Conservation (phyloP, 2,888 invertebrate genomes). For the Stenurella melanura region DNA sequence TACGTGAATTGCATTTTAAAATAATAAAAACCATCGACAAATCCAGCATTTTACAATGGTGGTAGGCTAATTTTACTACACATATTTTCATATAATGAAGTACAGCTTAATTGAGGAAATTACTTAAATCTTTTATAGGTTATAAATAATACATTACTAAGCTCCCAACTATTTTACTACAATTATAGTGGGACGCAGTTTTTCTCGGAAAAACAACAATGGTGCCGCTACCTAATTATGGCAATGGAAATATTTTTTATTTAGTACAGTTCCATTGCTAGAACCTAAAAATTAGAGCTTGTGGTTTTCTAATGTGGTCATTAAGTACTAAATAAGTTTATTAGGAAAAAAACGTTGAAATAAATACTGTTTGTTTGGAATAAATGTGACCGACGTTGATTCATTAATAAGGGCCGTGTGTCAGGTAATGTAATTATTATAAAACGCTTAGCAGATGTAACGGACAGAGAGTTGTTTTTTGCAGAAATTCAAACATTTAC, state of each 20-base stretch:
- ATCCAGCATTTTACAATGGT: neutral
- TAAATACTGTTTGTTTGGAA: too few relatives aligned
- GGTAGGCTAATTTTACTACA: constrained; percentile 1
- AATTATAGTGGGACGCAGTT: neutral
- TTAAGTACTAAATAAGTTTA: too few relatives aligned
- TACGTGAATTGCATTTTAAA: constrained; percentile 14
- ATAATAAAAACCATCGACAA: neutral
- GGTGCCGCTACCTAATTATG: neutral
- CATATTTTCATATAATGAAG: constrained; percentile 5
- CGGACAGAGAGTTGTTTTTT: too few relatives aligned
- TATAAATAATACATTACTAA: constrained; percentile 8
- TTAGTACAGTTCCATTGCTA: neutral
- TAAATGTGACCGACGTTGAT: too few relatives aligned
- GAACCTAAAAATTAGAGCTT: neutral
- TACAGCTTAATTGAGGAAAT: neutral
- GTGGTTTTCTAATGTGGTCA: neutral
- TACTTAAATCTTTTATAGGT: constrained; percentile 5
- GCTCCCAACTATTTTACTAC: neutral
- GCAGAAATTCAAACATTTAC: too few relatives aligned
- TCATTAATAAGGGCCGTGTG: too few relatives aligned
- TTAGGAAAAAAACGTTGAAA: too few relatives aligned
- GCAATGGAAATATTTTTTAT: neutral
- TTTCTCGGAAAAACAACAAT: constrained; percentile 1
- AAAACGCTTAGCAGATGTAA: too few relatives aligned
- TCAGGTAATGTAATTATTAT: too few relatives aligned